A percentile compares a stretch with the other conserved stretches of the same genome.
phyloP scores from a whole-genome alignment of 2,888 invertebrate genomes.

The Elmis aenea region DNA sequence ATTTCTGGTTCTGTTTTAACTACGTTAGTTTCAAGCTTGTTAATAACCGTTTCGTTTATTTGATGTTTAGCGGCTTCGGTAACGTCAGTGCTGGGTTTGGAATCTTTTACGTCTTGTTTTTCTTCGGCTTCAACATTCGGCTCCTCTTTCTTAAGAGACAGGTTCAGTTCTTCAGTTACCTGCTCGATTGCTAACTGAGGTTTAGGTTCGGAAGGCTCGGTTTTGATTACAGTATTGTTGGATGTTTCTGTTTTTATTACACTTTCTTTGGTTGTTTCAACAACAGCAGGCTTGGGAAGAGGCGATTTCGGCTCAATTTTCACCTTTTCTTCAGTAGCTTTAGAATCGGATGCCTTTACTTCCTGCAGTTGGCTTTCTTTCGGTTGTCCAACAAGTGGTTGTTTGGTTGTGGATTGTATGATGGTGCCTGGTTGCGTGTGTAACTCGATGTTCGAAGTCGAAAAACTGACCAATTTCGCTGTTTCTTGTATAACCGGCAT shows the following conservation, averaged over 20 bases:
- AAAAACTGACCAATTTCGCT: constrained; percentile 28
- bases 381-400: not conserved
- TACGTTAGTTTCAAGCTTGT: constrained; percentile 25
- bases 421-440: constrained; percentile 5
- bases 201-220: constrained; percentile 11
- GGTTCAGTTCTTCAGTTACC: constrained; percentile 39
- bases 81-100: constrained; percentile 1
- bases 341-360: no score
- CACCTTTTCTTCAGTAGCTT: not conserved
- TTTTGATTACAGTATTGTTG: constrained; percentile 6
- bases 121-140: constrained; percentile 11
- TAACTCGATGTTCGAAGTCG: no score
- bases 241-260: constrained; percentile 4
- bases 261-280: not conserved
- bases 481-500: constrained; percentile 39
- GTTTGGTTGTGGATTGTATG: constrained; percentile 9
- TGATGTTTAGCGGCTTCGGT: constrained; percentile 5
- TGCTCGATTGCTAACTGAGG: constrained; percentile 33
- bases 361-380: no score
- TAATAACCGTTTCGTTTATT: constrained; percentile 18
- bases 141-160: constrained; percentile 34
- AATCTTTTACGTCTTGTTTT: no score
- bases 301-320: not conserved
- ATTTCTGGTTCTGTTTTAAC: constrained; percentile 24
- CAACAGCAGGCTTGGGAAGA: no score